Percentiles rank a stretch among this genome's conserved stretches.
Conservation (phyloP, 2,888 invertebrate genomes). For the Timema cristinae region DNA sequence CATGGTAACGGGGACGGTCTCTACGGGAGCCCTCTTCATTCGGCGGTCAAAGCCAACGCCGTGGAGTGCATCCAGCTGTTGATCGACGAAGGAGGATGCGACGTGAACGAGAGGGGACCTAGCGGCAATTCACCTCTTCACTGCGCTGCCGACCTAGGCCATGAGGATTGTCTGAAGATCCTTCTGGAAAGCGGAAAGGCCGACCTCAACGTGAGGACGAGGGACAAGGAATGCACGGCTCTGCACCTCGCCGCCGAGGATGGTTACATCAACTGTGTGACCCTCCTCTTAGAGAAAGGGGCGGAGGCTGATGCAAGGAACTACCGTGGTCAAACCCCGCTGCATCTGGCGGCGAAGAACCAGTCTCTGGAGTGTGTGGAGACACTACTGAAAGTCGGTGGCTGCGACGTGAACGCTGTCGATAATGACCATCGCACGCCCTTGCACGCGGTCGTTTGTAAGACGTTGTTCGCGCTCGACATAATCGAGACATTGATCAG, state of each 20-base stretch:
- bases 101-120: slow-evolving; percentile 69
- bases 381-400: slow-evolving; percentile 65
- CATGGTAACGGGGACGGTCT: slow-evolving; percentile 31
- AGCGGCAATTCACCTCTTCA: slow-evolving; percentile 73
- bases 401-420: slow-evolving; percentile 72
- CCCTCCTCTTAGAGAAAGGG: slow-evolving; percentile 65
- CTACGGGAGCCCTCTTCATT: slow-evolving; percentile 73
- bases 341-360: slow-evolving; percentile 79
- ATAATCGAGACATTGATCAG: slow-evolving; percentile 73
- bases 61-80: slow-evolving; percentile 74
- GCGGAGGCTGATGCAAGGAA: slow-evolving; percentile 73
- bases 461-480: slow-evolving; percentile 74
- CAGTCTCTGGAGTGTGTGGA: slow-evolving; percentile 80
- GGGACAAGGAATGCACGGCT: slow-evolving; percentile 72
- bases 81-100: slow-evolving; percentile 70
- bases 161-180: slow-evolving; percentile 68
- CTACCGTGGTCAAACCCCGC: slow-evolving; percentile 75
- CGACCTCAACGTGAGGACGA: slow-evolving; percentile 66
- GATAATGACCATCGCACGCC: slow-evolving; percentile 79
- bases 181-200: slow-evolving; percentile 69
- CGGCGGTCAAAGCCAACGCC: slow-evolving; percentile 79
- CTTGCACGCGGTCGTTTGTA: slow-evolving; percentile 79
- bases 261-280: slow-evolving; percentile 77
- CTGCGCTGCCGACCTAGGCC: slow-evolving; percentile 74
- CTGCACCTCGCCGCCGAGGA: slow-evolving; percentile 85